phyloP scores from a whole-genome alignment of 2,113 vertebrate genomes.

The Parus major region DNA sequence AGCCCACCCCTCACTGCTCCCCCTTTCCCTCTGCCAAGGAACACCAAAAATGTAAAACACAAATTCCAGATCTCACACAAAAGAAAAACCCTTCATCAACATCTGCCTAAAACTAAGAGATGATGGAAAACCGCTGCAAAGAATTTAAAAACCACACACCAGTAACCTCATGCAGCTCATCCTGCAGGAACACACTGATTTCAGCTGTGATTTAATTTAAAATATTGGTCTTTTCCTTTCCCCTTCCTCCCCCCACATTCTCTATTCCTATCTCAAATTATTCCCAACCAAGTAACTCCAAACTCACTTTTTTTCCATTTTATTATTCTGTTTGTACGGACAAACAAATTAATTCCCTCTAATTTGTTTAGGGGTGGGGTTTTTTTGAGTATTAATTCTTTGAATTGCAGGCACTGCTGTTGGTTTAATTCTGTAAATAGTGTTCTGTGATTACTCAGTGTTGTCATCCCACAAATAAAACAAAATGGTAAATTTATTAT shows the following conservation, averaged over 20 bases:
- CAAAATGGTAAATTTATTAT: not conserved
- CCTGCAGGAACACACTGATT: not conserved
- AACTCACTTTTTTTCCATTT: not conserved
- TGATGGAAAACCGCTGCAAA: not conserved
- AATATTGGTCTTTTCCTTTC: not conserved
- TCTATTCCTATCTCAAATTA: not conserved
- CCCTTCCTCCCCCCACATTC: not conserved
- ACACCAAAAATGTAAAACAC: not conserved
- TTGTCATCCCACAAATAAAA: not conserved
- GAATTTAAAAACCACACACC: not conserved
- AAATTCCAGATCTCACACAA: not conserved
- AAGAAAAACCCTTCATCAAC: not conserved
- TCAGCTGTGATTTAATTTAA: not conserved
- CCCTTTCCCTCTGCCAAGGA: not conserved
- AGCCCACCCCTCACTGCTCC: not conserved
- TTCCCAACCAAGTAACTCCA: not conserved
- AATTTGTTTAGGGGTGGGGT: not conserved
- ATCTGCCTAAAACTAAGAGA: not conserved
- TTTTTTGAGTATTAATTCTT: not conserved
- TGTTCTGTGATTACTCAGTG: not conserved
- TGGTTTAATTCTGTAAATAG: constrained; percentile 30
- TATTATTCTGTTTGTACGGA: not conserved
- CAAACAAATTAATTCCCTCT: constrained; percentile 11
- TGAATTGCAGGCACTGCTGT: not conserved
- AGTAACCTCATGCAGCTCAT: not conserved